Evolutionary conservation across 1,140 invertebrate species (phyloP), one percentile per base, ranked within the genome.

Genomic region (Telenomus remus): DNA sequence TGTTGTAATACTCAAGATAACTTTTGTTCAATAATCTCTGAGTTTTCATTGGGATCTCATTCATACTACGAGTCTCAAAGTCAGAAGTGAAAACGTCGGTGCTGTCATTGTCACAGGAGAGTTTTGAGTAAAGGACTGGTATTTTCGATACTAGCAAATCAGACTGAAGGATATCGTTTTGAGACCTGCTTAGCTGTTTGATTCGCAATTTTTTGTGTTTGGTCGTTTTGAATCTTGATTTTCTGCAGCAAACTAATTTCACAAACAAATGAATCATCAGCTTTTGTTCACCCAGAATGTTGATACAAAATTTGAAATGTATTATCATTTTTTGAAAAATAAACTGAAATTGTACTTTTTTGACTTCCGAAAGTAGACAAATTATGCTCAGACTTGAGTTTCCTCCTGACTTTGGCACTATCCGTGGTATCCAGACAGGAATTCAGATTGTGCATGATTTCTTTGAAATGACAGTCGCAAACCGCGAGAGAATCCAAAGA

Each of bases 1-100:
- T 84, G n/a, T 81, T 81, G 13, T 84, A 86, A 75, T 84, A 85
- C 0, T 85, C 78, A 63, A 83, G 81, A 51, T 86, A 86, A 74
- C 73, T 85, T 57, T 83, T 81, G 42, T 75, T 85, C 9, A 86
- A 54, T 6, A 84, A 50, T 49, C 70, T 59, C 60, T 81, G 82
- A 1, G 85, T 85, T 55, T 85, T 82, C 1, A 76, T 27, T 0
- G 84, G 63, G 34, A 86, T 80, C n/a, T 68, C 47, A 12, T 50
- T 43, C 3, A 35, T 10, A 39, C 39, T 54, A 0, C 53, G n/a
- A 37, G 6, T 16, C 15, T 64, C 64, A 4, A 72, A n/a, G 11
- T 69, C 65, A 4, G 57, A 19, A n/a, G 16, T 56, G 6, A 8
- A 56, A 12, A 6, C 27, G 33, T 61, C 56, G 7, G 43, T 51